Base-by-base conservation (phyloP, 2,113 vertebrate species). In the Miniopterus natalensis region DNA sequence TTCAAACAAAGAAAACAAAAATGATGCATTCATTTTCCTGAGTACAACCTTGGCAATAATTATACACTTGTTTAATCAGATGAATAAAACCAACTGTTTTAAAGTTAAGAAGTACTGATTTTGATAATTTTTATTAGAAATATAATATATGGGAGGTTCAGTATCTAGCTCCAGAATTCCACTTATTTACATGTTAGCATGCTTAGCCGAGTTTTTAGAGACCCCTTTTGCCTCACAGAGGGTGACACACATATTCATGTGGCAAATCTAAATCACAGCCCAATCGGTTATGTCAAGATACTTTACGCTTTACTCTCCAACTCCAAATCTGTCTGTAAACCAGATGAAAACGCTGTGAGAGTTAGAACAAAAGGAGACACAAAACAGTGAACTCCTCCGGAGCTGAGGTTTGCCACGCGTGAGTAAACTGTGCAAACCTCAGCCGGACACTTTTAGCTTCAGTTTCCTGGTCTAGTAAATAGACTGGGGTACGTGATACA, bases 21-120 rank as follows among this genome's bases (percentile, higher is more conserved):
- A 49, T 40, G 57, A 90, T 59, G 47, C 53, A 55, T 66, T 96
- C 11, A 68, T 90, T 96, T 68, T 42, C 53, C 66, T 45, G 51
- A 75, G 25, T 17, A 84, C 59, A 45, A 63, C 15, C 20, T 79
- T 51, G 36, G 55, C 59, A 79, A 79, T 53, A 73, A 59, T 73
- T 55, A 49, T 55, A 51, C 5, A 75, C 8, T 75, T 61, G 29
- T 65, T 74, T 66, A 66, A 78, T 29, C 1, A n/a, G 25, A 42
- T 65, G 57, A 66, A 23, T 42, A 77, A 63, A 20, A 71, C 42
- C 86, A 73, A 84, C 27, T 70, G 61, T 71, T 36, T 36, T 31
- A 78, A 55, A 73, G 18, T 8, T 92, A 65, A 73, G 83, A 63
- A 65, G 47, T 66, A 53, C 23, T 29, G 1, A 40, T 87, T 87